These are phyloP conservation scores for Corydoras maculifer DNA, from an alignment of 2,113 vertebrate species.

Conservation along the genomic window DNA sequence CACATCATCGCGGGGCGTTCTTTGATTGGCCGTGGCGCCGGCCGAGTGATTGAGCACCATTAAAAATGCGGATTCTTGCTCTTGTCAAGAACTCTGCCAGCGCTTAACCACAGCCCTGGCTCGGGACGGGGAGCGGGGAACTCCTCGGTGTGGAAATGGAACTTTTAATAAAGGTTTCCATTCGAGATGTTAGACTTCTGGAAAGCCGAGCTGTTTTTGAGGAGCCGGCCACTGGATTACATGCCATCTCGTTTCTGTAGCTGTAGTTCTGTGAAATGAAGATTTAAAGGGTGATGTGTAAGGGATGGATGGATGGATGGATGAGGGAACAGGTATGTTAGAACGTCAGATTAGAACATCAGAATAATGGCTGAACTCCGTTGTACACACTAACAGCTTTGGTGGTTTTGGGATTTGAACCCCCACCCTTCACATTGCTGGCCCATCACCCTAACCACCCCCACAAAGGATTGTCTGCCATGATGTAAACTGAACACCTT, in stretches of 20 bases:
- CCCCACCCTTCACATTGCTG: no score
- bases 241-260: constrained; percentile 54
- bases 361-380: no score
- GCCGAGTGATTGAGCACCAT: constrained; percentile 45
- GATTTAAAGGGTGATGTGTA: background rate
- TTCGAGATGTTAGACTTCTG: constrained; percentile 45
- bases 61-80: constrained; percentile 45
- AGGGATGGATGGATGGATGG: background rate
- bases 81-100: constrained; percentile 14
- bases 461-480: no score
- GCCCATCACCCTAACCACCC: no score
- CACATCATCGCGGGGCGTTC: background rate
- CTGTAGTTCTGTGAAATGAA: background rate
- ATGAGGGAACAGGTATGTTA: background rate
- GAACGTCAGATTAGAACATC: constrained; percentile 26
- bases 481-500: no score
- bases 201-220: constrained; percentile 45
- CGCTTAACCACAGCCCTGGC: constrained; percentile 12
- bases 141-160: constrained; percentile 37
- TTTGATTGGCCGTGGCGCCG: constrained; percentile 23
- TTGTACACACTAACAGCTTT: no score
- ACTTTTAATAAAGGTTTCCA: constrained; percentile 54
- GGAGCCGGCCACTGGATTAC: constrained; percentile 45
- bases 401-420: no score
- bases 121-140: background rate